These are phyloP conservation scores for Hippoglossus stenolepis DNA, from an alignment of 2,113 vertebrate genomes.

Conservation along the genomic window DNA sequence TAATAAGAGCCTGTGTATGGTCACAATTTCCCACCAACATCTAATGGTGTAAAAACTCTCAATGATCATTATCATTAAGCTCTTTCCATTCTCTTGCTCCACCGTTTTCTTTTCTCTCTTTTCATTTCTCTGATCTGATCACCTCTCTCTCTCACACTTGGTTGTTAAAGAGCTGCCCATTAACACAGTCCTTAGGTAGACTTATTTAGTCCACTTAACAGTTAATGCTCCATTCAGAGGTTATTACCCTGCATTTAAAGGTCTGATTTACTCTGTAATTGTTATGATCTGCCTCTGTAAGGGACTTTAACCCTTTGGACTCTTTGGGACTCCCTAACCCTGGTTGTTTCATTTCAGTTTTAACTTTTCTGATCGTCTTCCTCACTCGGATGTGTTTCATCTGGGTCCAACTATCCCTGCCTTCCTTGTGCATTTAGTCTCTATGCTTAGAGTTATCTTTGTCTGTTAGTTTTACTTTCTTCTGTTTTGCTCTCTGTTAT, in stretches of 20 bases:
- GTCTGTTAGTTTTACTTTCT: too few species aligned
- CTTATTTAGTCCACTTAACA: slow-evolving; percentile 73
- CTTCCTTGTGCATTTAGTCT: too few species aligned
- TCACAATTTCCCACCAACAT: slow-evolving; percentile 31
- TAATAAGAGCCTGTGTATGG: slow-evolving; percentile 49
- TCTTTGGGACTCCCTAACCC: background rate
- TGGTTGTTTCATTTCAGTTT: background rate
- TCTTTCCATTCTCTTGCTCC: slow-evolving; percentile 35
- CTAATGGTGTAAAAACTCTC: slow-evolving; percentile 61
- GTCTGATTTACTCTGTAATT: slow-evolving; percentile 63
- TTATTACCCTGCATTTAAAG: slow-evolving; percentile 69
- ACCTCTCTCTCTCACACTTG: slow-evolving; percentile 7
- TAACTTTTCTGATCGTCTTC: background rate
- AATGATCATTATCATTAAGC: slow-evolving; percentile 54
- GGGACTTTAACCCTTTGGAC: background rate
- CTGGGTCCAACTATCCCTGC: too few species aligned
- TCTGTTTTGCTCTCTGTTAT: too few species aligned
- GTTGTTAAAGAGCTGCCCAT: slow-evolving; percentile 60
- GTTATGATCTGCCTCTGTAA: slow-evolving; percentile 35
- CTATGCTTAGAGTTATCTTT: too few species aligned
- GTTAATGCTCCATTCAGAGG: slow-evolving; percentile 75
- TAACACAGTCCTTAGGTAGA: slow-evolving; percentile 60
- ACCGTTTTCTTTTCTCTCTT: slow-evolving; percentile 23
- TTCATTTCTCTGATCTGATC: slow-evolving; percentile 36
- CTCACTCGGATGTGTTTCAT: too few species aligned